Base-by-base conservation (phyloP, 1,140 invertebrate species). In the Triops longicaudatus region DNA sequence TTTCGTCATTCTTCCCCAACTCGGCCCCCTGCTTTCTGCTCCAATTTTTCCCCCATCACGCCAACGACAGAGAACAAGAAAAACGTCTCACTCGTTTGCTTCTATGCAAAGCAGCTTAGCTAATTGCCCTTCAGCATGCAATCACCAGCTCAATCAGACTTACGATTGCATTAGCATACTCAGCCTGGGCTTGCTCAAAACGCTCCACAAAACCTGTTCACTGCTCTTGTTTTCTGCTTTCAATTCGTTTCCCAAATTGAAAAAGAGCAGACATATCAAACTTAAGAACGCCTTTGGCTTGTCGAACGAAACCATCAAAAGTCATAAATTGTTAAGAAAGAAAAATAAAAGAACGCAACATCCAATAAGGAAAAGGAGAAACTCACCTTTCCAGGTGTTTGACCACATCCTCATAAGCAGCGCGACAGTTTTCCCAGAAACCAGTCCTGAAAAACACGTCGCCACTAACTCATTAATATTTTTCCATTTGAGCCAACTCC, bases 341-440 rank as follows among this genome's bases (percentile, higher is more conserved):
- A 10, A 3, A 75, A 6, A 22, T 1, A 27, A 26, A 14, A 11
- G 22, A 78, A 37, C 76, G 11, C 14, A 28, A 73, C 71, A 73
- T 42, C 42, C 26, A 14, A 3, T 0, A 37, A 37, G 31, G 31
- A 37, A 37, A 37, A 37, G 31, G 31, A 37, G 31, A 37, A 22
- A 83, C 90, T 87, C 90, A 93, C 90, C 93, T 92, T 89, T 95
- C 93, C 82, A 95, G 89, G 84, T 95, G 93, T 88, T 95, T 95
- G 74, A 95, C 93, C 84, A 95, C 94, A 85, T 95, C 93, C 86
- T 95, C 93, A 85, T 95, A 95, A 81, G 93, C 93, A 80, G 93
- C 93, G 84, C 93, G 89, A 87, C 93, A 95, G 86, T 94, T 95
- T 87, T 96, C 93, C 93, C 93, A 96, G 84, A 94, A 92, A 82